Conservation (phyloP, 2,888 invertebrate genomes). For the Nemotelus nigrinus region DNA sequence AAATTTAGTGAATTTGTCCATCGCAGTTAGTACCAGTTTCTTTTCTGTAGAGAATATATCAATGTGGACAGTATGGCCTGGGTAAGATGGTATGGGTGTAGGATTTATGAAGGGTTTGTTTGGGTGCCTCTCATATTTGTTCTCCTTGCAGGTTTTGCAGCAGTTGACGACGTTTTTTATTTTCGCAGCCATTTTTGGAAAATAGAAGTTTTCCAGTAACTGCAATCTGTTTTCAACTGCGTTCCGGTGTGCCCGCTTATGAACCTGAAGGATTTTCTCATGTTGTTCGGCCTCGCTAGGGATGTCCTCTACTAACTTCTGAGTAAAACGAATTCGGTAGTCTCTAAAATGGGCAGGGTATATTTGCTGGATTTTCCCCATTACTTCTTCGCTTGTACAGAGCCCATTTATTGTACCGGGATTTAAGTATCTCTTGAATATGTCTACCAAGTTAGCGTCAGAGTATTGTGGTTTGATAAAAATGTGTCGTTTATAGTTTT, state of each 20-base stretch:
- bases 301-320: constrained; percentile 43
- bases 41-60: constrained; percentile 45
- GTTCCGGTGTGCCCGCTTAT: constrained; percentile 48
- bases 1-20: constrained; percentile 49
- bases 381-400: not conserved
- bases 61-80: constrained; percentile 34
- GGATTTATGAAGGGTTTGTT: constrained; percentile 24
- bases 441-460: not conserved
- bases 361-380: constrained; percentile 14
- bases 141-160: constrained; percentile 44
- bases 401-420: constrained; percentile 11
- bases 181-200: constrained; percentile 41
- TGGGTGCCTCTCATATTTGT: constrained; percentile 47
- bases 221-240: constrained; percentile 46
- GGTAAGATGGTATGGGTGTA: constrained; percentile 34
- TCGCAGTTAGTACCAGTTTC: constrained; percentile 45
- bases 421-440: constrained; percentile 32
- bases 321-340: constrained; percentile 7
- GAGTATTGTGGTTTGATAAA: not conserved
- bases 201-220: constrained; percentile 47
- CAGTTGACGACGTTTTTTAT: constrained; percentile 40
- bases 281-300: constrained; percentile 36
- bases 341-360: constrained; percentile 6
- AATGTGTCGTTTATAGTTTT: constrained; percentile 1
- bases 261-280: constrained; percentile 45